Percentiles rank a stretch among this genome's conserved stretches.
Conservation (phyloP, 2,888 invertebrate genomes). For the Loripinus fragilis region DNA sequence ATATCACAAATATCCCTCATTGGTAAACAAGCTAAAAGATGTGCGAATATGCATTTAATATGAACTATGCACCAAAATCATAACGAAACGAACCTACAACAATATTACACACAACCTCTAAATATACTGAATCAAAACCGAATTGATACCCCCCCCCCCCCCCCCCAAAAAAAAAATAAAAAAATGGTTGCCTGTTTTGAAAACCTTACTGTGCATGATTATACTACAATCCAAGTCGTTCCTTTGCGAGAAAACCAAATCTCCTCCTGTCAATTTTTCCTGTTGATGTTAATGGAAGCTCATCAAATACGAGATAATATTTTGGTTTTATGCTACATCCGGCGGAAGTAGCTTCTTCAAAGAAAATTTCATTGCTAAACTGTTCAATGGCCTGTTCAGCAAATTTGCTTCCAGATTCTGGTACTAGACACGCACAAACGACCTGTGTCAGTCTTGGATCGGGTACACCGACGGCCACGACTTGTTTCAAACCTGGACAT, state of each 20-base stretch:
- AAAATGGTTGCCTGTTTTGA: too few relatives aligned
- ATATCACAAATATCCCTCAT: too few relatives aligned
- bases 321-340: conserved; percentile 36
- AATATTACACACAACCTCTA: too few relatives aligned
- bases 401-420: not conserved
- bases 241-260: conserved; percentile 25
- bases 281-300: conserved; percentile 32
- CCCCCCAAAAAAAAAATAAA: too few relatives aligned
- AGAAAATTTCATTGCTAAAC: conserved; percentile 41
- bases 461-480: conserved; percentile 27
- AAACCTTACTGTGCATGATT: too few relatives aligned
- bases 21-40: too few relatives aligned
- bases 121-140: too few relatives aligned
- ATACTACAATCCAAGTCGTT: conserved; percentile 25
- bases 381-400: conserved; percentile 21
- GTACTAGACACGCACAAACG: conserved; percentile 21
- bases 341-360: conserved; percentile 29
- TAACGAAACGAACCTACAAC: too few relatives aligned
- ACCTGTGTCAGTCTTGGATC: conserved; percentile 10
- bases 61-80: too few relatives aligned
- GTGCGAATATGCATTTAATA: too few relatives aligned
- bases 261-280: conserved; percentile 47
- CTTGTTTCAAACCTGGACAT: conserved; percentile 16
- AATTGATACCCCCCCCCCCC: too few relatives aligned
- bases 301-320: conserved; percentile 36